Conservation (phyloP, 2,113 vertebrate species). For the Mobula birostris region DNA sequence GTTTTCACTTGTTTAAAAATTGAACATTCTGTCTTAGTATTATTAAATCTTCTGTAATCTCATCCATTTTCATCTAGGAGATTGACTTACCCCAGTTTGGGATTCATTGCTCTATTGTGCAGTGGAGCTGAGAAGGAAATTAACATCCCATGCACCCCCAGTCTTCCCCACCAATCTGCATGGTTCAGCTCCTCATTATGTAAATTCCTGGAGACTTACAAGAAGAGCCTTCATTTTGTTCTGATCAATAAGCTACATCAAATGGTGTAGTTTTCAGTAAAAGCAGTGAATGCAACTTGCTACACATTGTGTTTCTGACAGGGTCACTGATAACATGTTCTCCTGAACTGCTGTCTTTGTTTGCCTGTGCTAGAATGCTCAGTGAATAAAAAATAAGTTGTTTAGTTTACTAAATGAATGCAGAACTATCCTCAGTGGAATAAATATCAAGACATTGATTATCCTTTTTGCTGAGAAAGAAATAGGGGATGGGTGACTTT, state of each 20-base stretch:
- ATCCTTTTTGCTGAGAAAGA: background rate
- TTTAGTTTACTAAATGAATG: background rate
- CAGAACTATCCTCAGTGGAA: background rate
- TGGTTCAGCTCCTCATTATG: background rate
- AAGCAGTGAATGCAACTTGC: background rate
- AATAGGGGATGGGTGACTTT: conserved; percentile 20
- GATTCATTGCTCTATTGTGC: too few relatives aligned
- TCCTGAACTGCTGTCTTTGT: conserved; percentile 8
- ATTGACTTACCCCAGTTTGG: too few relatives aligned
- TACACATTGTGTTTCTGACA: background rate
- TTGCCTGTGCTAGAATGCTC: background rate
- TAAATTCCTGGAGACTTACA: background rate
- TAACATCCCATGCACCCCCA: too few relatives aligned
- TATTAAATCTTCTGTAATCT: too few relatives aligned
- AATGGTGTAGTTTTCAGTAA: background rate
- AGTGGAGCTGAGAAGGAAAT: too few relatives aligned
- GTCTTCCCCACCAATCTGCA: background rate
- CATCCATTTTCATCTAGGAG: too few relatives aligned
- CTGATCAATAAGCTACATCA: background rate
- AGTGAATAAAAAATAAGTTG: conserved; percentile 13
- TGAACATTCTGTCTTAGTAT: too few relatives aligned
- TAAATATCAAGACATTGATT: background rate
- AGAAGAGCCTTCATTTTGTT: background rate
- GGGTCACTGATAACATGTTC: background rate
- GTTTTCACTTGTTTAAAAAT: too few relatives aligned